phyloP scores from a whole-genome alignment of 2,797 vertebrate species.

The Sebastes elongatus region DNA sequence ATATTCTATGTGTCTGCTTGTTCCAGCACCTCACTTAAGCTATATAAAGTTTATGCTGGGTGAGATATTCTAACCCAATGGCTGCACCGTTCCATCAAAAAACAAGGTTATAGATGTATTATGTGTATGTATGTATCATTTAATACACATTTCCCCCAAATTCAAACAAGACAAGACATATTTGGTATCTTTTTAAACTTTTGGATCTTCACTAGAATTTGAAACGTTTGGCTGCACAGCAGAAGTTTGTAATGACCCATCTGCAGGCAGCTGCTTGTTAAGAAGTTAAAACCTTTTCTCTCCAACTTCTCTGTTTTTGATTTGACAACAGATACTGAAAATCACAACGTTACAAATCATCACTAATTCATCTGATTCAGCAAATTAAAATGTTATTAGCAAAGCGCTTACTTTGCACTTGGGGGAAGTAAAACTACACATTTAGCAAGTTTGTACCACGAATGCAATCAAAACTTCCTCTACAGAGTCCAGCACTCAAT shows the following conservation, averaged over 20 bases:
- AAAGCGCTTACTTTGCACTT: background rate
- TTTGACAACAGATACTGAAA: background rate
- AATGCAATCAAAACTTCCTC: conserved; percentile 18
- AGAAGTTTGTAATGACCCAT: background rate
- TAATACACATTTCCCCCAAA: too few relatives aligned
- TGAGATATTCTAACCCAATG: background rate
- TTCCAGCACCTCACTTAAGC: background rate
- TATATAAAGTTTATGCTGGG: background rate
- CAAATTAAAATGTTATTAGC: background rate
- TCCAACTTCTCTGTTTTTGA: conserved; percentile 1
- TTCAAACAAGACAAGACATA: too few relatives aligned
- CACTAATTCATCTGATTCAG: conserved; percentile 13
- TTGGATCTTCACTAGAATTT: background rate
- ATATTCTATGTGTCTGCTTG: background rate
- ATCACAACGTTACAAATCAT: background rate
- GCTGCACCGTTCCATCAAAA: background rate
- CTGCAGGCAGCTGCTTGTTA: background rate
- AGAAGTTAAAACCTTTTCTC: background rate
- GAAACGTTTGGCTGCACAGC: background rate
- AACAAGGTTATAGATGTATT: background rate
- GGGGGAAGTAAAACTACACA: conserved; percentile 54
- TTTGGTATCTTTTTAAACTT: background rate
- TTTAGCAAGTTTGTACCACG: conserved; percentile 17
- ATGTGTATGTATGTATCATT: background rate
- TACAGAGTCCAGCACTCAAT: background rate